phyloP scores from a whole-genome alignment of 2,113 vertebrate genomes.

The Caloenas nicobarica region DNA sequence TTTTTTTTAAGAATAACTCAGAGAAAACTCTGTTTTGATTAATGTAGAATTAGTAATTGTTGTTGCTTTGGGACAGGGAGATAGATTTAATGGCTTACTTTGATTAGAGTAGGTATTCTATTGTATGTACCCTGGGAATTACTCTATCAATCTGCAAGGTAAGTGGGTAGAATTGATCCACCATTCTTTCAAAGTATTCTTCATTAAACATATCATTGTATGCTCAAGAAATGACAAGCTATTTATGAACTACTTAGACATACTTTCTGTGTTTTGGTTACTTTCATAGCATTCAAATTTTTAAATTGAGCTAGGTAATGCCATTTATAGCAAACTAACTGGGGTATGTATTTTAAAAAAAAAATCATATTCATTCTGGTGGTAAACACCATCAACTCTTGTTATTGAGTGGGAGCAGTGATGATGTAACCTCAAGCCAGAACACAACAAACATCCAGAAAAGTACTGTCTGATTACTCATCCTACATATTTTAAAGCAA shows the following conservation, averaged over 20 bases:
- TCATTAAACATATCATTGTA: not conserved
- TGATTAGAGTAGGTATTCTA: not conserved
- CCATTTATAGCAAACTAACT: not conserved
- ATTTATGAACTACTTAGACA: not conserved
- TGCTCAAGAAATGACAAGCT: not conserved
- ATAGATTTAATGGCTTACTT: slow-evolving; percentile 19
- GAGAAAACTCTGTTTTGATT: not conserved
- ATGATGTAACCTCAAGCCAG: not conserved
- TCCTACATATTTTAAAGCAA: not conserved
- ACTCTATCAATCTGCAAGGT: not conserved
- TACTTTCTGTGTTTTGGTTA: not conserved
- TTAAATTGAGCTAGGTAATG: not conserved
- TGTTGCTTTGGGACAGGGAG: not conserved
- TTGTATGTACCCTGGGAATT: not conserved
- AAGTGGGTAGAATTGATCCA: not conserved
- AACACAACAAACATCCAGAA: not conserved
- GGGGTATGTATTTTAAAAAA: not conserved
- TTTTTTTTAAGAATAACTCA: not conserved
- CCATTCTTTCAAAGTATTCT: not conserved
- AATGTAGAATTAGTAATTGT: not conserved
- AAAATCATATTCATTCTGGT: not conserved
- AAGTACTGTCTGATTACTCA: not conserved
- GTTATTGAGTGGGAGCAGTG: not conserved
- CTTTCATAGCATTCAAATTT: not conserved
- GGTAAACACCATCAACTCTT: not conserved